These are phyloP conservation scores for Stratiomys singularior DNA, from an alignment of 2,888 invertebrate genomes.

Conservation along the genomic window DNA sequence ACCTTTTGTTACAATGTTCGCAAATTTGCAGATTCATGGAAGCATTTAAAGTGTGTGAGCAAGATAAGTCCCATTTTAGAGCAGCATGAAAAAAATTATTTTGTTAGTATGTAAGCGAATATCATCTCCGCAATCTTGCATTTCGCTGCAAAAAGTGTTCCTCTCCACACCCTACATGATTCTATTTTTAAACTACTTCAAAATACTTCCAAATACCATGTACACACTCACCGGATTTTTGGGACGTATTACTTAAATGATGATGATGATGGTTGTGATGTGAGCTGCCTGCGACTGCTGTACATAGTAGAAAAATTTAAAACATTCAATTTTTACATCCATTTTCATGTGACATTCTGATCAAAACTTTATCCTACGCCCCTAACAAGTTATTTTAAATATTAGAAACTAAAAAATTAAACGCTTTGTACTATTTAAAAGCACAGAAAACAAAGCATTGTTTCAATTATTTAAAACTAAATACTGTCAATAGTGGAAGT, in stretches of 20 bases:
- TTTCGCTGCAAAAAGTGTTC: not conserved
- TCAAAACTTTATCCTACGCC: too few relatives aligned
- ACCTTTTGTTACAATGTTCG: not conserved
- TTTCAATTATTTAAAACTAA: too few relatives aligned
- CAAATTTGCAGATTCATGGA: not conserved
- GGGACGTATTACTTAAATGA: constrained; percentile 54
- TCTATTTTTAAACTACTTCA: constrained; percentile 19
- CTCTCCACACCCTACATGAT: not conserved
- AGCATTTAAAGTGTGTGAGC: not conserved
- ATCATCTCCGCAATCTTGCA: not conserved
- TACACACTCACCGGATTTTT: constrained; percentile 53
- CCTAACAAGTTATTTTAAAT: too few relatives aligned
- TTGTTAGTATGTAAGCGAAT: constrained; percentile 29
- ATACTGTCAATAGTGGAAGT: too few relatives aligned
- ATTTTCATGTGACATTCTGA: too few relatives aligned
- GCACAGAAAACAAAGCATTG: too few relatives aligned
- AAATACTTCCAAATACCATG: constrained; percentile 39
- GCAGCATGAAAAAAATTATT: constrained; percentile 44
- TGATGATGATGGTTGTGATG: constrained; percentile 52
- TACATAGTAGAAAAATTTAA: constrained; percentile 39
- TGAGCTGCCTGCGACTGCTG: constrained; percentile 53
- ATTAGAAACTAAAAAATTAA: too few relatives aligned
- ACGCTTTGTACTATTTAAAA: too few relatives aligned
- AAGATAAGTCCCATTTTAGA: not conserved
- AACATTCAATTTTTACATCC: not conserved